These are phyloP conservation scores for Leguminivora glycinivorella DNA, from an alignment of 1,140 invertebrate genomes.

Conservation along the genomic window DNA sequence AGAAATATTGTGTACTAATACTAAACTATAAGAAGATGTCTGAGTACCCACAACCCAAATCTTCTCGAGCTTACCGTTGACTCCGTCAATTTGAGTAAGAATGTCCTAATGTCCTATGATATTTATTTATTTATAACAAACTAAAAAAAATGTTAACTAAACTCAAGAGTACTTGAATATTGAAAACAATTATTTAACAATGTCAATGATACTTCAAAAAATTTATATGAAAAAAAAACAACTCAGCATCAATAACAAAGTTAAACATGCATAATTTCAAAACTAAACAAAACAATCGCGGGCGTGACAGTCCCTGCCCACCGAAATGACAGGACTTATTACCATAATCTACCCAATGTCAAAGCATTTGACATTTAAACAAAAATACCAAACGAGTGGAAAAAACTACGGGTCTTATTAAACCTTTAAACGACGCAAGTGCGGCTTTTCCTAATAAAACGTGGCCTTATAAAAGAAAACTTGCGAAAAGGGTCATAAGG, in stretches of 20 bases:
- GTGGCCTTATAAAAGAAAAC: neutral
- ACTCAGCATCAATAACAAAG: neutral
- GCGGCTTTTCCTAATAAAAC: neutral
- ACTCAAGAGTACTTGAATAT: too few species aligned
- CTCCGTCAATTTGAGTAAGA: too few species aligned
- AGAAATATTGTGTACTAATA: too few species aligned
- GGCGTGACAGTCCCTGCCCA: slow-evolving; percentile 12
- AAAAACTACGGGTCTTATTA: slow-evolving; percentile 26
- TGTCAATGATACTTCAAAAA: neutral
- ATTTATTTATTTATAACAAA: too few species aligned
- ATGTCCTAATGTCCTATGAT: too few species aligned
- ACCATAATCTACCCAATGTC: slow-evolving; percentile 25
- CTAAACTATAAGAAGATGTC: too few species aligned
- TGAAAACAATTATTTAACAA: neutral
- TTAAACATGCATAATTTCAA: slow-evolving; percentile 13
- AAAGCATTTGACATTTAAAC: slow-evolving; percentile 20
- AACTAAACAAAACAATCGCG: slow-evolving; percentile 21
- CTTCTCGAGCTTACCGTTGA: too few species aligned
- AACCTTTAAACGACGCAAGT: neutral
- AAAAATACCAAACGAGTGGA: neutral
- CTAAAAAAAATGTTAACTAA: too few species aligned
- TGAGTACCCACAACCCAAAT: too few species aligned
- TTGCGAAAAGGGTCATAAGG: neutral
- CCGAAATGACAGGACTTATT: slow-evolving; percentile 24
- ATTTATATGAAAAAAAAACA: neutral